Base-by-base conservation (phyloP, 2,113 vertebrate species). In the Bambusicola thoracicus region DNA sequence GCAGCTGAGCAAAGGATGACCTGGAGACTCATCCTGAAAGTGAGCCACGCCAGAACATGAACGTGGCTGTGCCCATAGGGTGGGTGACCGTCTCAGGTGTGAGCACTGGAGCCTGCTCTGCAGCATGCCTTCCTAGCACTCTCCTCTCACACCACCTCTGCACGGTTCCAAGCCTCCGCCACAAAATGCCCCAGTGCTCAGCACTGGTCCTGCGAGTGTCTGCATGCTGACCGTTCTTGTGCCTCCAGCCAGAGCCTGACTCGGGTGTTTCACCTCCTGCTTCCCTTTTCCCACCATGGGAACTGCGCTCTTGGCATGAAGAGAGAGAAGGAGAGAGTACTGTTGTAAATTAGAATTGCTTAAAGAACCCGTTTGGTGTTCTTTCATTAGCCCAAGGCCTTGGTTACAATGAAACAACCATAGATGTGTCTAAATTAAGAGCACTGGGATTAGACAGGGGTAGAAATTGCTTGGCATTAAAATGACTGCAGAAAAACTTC, bases 401-500 rank as follows among this genome's bases (percentile, higher is more conserved):
- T 19, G 1, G 3, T 89, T 87, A 44, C 24, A 88, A 48, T 19
- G 73, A 75, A 87, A 78, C 46, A 41, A 51, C 77, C 68, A 94
- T 88, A 86, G 88, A 90, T 65, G 56, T 53, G 44, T 72, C 85
- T 94, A 93, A 94, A 73, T 92, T 43, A 88, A 80, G 44, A 44
- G 51, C 2, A 4, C 61, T 84, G 36, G 76, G 77, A 79, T 88
- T 78, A 93, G 62, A 75, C 62, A 69, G 4, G 24, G n/a, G 58
- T 73, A 86, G 58, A 91, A 92, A 94, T 58, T 66, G 73, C 40
- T 73, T 96, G 78, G 81, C 69, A 78, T 90, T 86, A 68, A 86
- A 94, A 75, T 41, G 30, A 84, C 58, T 86, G 53, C 66, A 80
- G 81, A 93, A 89, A 91, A 94, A 72, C 76, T 92, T 93, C 43